A percentile compares a stretch with the other conserved stretches of the same genome.
Evolutionary conservation across 2,888 invertebrate species (phyloP).

Genomic region (Melanargia galathea): DNA sequence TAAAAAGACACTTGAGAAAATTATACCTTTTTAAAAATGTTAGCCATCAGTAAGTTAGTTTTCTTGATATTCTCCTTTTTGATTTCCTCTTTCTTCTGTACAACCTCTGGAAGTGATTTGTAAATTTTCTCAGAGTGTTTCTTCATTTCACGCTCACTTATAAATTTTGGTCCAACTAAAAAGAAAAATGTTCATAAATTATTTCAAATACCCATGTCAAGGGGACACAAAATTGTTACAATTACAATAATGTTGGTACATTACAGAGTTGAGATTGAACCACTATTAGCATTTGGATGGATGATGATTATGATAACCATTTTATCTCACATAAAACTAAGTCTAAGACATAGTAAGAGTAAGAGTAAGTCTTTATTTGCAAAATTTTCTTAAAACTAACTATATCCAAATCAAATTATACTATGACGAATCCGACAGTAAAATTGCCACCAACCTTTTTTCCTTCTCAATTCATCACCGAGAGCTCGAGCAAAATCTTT

Average conservation of each 20-base stretch:
- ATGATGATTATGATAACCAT: no score
- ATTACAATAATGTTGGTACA: no score
- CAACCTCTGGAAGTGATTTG: slow-evolving; percentile 87
- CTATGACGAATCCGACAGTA: neutral
- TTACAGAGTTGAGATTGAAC: no score
- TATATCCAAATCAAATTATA: no score
- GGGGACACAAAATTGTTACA: no score
- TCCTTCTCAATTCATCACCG: slow-evolving; percentile 56
- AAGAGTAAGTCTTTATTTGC: no score
- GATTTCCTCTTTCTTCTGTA: slow-evolving; percentile 82
- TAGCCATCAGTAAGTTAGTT: slow-evolving; percentile 88
- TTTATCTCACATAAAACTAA: no score
- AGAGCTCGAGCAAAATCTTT: slow-evolving; percentile 58
- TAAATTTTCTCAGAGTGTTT: slow-evolving; percentile 81
- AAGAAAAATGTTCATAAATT: slow-evolving; percentile 18
- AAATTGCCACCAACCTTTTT: slow-evolving; percentile 50
- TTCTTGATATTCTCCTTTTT: slow-evolving; percentile 84
- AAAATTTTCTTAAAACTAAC: no score
- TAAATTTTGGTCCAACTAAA: slow-evolving; percentile 70
- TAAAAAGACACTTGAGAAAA: no score
- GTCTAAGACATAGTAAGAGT: no score
- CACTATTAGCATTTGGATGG: no score
- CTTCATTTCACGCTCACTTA: slow-evolving; percentile 75
- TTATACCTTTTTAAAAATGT: slow-evolving; percentile 87
- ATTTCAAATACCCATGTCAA: no score